Evolutionary conservation across 1,140 invertebrate species (phyloP).

Genomic region (Ceratina japonica): DNA sequence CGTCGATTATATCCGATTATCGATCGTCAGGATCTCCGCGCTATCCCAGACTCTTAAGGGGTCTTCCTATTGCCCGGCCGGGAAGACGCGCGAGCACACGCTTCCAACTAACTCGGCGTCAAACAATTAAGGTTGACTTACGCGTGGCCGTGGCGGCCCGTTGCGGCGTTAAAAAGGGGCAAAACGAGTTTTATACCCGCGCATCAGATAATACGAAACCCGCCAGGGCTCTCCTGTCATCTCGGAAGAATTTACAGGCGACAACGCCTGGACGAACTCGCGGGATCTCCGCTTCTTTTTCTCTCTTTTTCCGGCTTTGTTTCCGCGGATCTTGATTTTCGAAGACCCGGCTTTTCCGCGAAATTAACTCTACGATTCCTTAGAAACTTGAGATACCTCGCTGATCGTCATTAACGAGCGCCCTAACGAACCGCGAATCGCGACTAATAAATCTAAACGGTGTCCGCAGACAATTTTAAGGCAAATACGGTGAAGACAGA

Average conservation of each 20-base stretch:
- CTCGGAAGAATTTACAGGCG: slow-evolving; percentile 74
- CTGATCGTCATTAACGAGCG: not conserved
- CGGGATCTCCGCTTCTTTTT: not conserved
- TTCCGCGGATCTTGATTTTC: slow-evolving; percentile 38
- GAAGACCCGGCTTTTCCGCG: slow-evolving; percentile 41
- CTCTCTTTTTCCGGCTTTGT: not conserved
- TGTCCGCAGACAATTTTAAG: too few relatives aligned
- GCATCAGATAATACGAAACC: slow-evolving; percentile 69
- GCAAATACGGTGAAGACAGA: too few relatives aligned
- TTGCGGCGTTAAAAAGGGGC: slow-evolving; percentile 50
- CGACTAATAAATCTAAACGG: too few relatives aligned
- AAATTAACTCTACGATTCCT: slow-evolving; percentile 26
- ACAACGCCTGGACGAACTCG: slow-evolving; percentile 35
- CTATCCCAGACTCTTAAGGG: slow-evolving; percentile 36
- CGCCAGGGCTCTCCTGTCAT: slow-evolving; percentile 66
- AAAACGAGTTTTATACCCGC: slow-evolving; percentile 60
- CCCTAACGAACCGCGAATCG: not conserved
- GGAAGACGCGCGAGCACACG: not conserved
- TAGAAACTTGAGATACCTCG: not conserved
- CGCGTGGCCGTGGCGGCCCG: slow-evolving; percentile 52
- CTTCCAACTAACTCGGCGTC: slow-evolving; percentile 45
- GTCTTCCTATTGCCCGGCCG: not conserved
- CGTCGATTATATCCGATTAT: slow-evolving; percentile 54
- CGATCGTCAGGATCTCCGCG: slow-evolving; percentile 53
- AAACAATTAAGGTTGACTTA: slow-evolving; percentile 74